Evolutionary conservation across 1,140 invertebrate genomes (phyloP), one percentile per base, ranked within the genome.

Genomic region (Zeugodacus cucurbitae): DNA sequence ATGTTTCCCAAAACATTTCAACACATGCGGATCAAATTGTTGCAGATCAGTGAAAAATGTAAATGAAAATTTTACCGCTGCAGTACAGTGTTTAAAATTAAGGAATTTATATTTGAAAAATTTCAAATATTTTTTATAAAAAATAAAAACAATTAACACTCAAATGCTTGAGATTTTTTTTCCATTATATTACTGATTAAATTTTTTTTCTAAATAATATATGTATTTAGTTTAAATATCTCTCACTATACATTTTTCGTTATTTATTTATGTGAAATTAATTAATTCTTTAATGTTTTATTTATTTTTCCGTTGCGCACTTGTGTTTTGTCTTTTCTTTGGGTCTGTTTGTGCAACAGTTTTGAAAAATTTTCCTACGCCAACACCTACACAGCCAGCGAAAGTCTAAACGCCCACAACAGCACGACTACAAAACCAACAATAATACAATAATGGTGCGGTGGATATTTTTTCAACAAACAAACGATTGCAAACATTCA

Each of bases 341-440:
- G 22, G 14, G 6, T 14, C 32, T 67, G 70, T 41, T 82, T 48
- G 41, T 82, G 74, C 74, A 78, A 78, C 74, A 82, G 22, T 82
- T 82, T 82, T 82, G 41, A 82, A 82, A 82, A 26, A 26, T 82
- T 44, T 82, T 82, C 41, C 74, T 26, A 82, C 41, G 70, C 37
- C 70, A 82, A 82, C 74, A 82, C 74, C 41, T 82, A n/a, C 74
- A 82, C 74, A 54, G 26, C 44, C 44, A 82, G 41, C 41, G 44
- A 82, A 82, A 82, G 74, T 82, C 74, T 82, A n/a, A 48, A 82
- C 74, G 74, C 74, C 74, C 41, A 82, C 74, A 82, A 78, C 41
- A 82, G 74, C 41, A 74, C 11, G 17, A 41, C 34, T 34, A 74
- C 41, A 82, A 82, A 3, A 82, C 44, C n/a, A 82, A 29, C n/a